Conservation (phyloP, 2,888 invertebrate genomes). For the Bedellia somnulentella region DNA sequence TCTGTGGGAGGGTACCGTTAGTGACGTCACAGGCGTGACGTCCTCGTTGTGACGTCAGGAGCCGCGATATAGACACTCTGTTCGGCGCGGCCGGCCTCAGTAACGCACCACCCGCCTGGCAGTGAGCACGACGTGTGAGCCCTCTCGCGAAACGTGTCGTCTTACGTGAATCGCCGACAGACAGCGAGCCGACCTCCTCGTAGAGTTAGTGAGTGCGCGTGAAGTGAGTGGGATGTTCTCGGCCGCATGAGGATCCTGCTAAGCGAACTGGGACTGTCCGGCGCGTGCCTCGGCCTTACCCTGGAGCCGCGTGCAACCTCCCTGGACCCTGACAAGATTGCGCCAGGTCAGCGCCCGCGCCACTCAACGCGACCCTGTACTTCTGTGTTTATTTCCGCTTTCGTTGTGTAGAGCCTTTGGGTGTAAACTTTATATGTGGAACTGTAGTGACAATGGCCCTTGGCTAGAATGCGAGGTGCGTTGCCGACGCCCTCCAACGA, state of each 20-base stretch:
- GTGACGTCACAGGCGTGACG: slow-evolving; percentile 52
- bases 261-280: slow-evolving; percentile 57
- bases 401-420: slow-evolving; percentile 56
- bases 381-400: slow-evolving; percentile 61
- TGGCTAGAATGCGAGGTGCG: slow-evolving; percentile 62
- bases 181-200: background rate
- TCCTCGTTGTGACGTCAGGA: slow-evolving; percentile 52
- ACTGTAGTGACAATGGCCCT: slow-evolving; percentile 57
- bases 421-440: slow-evolving; percentile 49
- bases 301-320: slow-evolving; percentile 53
- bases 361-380: slow-evolving; percentile 40
- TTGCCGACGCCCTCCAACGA: slow-evolving; percentile 57
- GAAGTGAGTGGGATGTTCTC: slow-evolving; percentile 57
- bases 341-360: slow-evolving; percentile 60
- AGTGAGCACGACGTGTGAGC: slow-evolving; percentile 47
- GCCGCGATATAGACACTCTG: slow-evolving; percentile 57
- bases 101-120: slow-evolving; percentile 57
- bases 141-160: no score
- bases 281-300: slow-evolving; percentile 58
- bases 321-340: slow-evolving; percentile 49
- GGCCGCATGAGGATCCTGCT: slow-evolving; percentile 63
- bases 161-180: slow-evolving; percentile 15
- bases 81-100: slow-evolving; percentile 59
- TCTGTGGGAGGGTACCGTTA: slow-evolving; percentile 61
- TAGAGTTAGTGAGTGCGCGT: slow-evolving; percentile 43